Base-by-base conservation (phyloP, 2,113 vertebrate genomes). In the Syngnathus typhle region DNA sequence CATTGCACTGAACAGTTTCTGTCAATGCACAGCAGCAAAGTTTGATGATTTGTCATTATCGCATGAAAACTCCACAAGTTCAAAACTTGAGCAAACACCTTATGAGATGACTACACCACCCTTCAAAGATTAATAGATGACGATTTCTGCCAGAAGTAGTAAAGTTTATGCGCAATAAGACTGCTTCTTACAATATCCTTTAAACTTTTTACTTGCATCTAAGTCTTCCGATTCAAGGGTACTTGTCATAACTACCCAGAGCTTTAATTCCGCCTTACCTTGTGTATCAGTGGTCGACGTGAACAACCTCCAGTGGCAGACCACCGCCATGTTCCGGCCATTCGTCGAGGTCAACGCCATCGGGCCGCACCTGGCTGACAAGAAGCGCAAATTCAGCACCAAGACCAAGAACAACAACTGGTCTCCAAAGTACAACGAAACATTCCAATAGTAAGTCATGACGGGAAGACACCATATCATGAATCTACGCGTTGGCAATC, bases 331-430 rank as follows among this genome's bases (percentile, higher is more conserved):
- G 95, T 99, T 99, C 89, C 92, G 96, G 11, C 97, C 97, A 0
- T 99, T 99, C 2, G 95, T 99, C 44, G 97, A 99, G 88, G 93
- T 99, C 62, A 98, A 89, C 54, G 88, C 95, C 0, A 80, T 99
- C 61, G 97, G 97, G 39, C 97, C 97, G 41, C 94, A 93, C 68
- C 91, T 99, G 2, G 90, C 92, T 38, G 95, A 98, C 90, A 99
- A 94, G 89, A 98, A 92, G 81, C 93, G 96, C 82, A 98, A 95
- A 81, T 97, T 96, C 58, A 94, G 94, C 86, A 99, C 97, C 68
- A 99, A 99, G 88, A 98, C 96, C 73, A 99, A 98, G 89, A 99
- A 96, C 82, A 99, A 99, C 88, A 98, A 94, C 1, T 99, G 97
- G 97, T 98, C 96, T 54, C 96, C 97, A 65, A 98, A 99, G 87